These are phyloP conservation scores for Heliconius melpomene DNA, from an alignment of 1,140 invertebrate genomes.

Conservation along the genomic window DNA sequence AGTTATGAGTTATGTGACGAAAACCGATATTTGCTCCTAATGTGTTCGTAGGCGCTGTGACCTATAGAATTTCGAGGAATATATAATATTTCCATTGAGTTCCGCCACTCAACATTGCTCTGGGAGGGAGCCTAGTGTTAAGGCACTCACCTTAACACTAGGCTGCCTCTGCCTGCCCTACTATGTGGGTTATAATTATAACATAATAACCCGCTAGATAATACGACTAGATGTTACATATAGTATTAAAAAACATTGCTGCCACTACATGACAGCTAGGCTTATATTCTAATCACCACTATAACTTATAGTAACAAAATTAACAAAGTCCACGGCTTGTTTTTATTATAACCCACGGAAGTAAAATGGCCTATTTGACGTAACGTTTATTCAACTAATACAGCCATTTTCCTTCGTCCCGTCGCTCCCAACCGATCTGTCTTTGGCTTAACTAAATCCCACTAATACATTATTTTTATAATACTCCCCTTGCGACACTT, in stretches of 20 bases:
- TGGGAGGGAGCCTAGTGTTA: too few relatives aligned
- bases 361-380: constrained; percentile 35
- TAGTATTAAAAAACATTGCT: not conserved
- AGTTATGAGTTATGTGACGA: too few relatives aligned
- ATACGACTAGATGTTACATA: too few relatives aligned
- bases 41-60: too few relatives aligned
- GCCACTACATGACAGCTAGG: not conserved
- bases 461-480: constrained; percentile 67
- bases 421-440: constrained; percentile 54
- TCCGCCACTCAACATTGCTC: too few relatives aligned
- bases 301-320: not conserved
- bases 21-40: too few relatives aligned
- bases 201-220: too few relatives aligned
- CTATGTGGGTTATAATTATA: not conserved
- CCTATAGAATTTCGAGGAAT: too few relatives aligned
- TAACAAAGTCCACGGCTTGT: constrained; percentile 7
- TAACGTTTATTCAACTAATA: constrained; percentile 43
- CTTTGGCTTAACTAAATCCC: constrained; percentile 63
- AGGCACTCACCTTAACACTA: too few relatives aligned
- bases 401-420: constrained; percentile 37
- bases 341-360: constrained; percentile 19
- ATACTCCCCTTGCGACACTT: constrained; percentile 32
- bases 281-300: not conserved
- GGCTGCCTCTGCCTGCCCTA: too few relatives aligned
- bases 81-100: too few relatives aligned